These are phyloP conservation scores for Eumerus sabulonum DNA, from an alignment of 2,888 invertebrate genomes.

Conservation along the genomic window DNA sequence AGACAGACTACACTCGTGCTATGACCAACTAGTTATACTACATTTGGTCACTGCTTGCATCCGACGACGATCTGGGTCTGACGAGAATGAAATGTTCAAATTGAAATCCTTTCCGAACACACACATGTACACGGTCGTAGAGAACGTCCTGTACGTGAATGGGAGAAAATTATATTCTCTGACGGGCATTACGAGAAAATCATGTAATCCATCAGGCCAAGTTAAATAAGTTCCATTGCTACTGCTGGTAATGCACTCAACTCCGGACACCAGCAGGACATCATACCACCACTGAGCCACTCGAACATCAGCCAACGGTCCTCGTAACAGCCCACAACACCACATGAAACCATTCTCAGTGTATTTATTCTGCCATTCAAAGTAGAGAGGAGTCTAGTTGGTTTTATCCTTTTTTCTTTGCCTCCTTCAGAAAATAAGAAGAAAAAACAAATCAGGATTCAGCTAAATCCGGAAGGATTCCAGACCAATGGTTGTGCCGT, in stretches of 20 bases:
- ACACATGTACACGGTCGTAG: slow-evolving; percentile 8
- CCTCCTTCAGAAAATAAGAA: slow-evolving; percentile 2
- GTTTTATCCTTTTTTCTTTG: slow-evolving; percentile 7
- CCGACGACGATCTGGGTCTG: slow-evolving; percentile 4
- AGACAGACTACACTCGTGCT: neutral
- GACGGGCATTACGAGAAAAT: slow-evolving; percentile 62
- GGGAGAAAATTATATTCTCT: slow-evolving; percentile 32
- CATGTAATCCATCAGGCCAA: slow-evolving; percentile 66
- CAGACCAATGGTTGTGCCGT: slow-evolving; percentile 47
- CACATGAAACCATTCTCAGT: slow-evolving; percentile 38
- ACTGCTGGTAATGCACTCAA: slow-evolving; percentile 36
- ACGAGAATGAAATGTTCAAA: slow-evolving; percentile 35
- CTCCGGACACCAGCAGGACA: neutral
- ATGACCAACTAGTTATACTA: slow-evolving; percentile 8
- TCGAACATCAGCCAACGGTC: neutral
- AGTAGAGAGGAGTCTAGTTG: slow-evolving; percentile 8
- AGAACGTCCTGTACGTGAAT: neutral
- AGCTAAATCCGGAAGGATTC: slow-evolving; percentile 4
- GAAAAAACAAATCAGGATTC: slow-evolving; percentile 42
- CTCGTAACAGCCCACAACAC: slow-evolving; percentile 6
- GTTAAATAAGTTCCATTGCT: slow-evolving; percentile 62
- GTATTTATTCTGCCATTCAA: slow-evolving; percentile 64
- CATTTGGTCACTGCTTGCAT: slow-evolving; percentile 37
- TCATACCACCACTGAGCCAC: too few species aligned
- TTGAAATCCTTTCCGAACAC: slow-evolving; percentile 39